A percentile compares a stretch with the other conserved stretches of the same genome.
These are phyloP conservation scores for Columba guinea DNA, from an alignment of 2,797 vertebrate genomes.

Conservation along the genomic window DNA sequence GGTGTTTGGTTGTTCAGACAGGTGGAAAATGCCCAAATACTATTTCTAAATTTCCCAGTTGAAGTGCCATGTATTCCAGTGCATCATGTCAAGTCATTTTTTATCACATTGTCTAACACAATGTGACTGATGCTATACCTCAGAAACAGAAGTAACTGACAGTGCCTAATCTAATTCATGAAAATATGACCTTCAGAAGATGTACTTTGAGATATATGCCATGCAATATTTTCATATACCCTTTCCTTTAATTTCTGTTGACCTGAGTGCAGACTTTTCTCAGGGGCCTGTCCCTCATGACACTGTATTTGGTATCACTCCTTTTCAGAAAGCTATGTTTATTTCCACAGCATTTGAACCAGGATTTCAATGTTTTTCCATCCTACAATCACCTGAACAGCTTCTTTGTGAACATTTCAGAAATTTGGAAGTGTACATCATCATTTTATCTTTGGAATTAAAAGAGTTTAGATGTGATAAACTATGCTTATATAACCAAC, in stretches of 20 bases:
- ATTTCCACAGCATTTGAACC: not conserved
- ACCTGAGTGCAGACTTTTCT: not conserved
- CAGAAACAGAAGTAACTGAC: slow-evolving; percentile 50
- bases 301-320: not conserved
- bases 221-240: not conserved
- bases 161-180: slow-evolving; percentile 49
- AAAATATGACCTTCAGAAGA: slow-evolving; percentile 59
- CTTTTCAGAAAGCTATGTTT: not conserved
- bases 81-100: slow-evolving; percentile 23
- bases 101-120: slow-evolving; percentile 31
- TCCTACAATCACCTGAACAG: not conserved
- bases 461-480: not conserved
- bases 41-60: not conserved
- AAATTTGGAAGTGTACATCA: not conserved
- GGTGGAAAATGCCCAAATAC: slow-evolving; percentile 1
- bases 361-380: not conserved
- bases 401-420: not conserved
- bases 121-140: slow-evolving; percentile 38
- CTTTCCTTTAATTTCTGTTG: not conserved
- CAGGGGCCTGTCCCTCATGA: not conserved
- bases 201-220: not conserved
- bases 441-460: not conserved
- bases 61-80: not conserved
- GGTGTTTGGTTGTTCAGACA: not conserved
- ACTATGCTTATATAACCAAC: not conserved